Base-by-base conservation (phyloP, 2,113 vertebrate genomes). In the Dolichallabes microphthalmus region DNA sequence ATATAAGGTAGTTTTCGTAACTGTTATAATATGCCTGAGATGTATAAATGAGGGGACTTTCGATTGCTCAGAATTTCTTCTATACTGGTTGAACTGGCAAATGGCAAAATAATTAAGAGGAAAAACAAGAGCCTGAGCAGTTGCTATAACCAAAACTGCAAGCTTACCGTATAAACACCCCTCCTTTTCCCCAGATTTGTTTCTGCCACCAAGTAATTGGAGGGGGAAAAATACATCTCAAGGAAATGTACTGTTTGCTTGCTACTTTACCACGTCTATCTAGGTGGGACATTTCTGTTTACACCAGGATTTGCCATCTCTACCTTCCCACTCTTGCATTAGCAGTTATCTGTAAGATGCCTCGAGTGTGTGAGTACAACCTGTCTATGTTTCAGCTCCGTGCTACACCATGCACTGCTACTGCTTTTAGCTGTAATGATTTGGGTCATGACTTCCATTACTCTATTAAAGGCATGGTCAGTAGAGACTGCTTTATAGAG, bases 301-400 rank as follows among this genome's bases (percentile, higher is more conserved):
- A 77, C 82, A 66, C 82, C 78, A 78, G 39, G 50, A 82, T 71
- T 87, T 86, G 88, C 75, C 63, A 77, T 80, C 80, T 84, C 57
- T 75, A 35, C 77, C 45, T 84, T 89, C 85, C 85, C 85, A 45
- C 32, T 55, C 74, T 85, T 10, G 60, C 73, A 80, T 25, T 87
- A 75, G 9, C 87, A 86, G 85, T 66, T 85, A 68, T 50, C 73
- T 85, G 82, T 50, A 80, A 86, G 88, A 88, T 88, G 84, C 82
- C 71, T 84, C 30, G 30, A 83, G 80, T 69, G 80, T 60, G 17
- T 79, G 84, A 86, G n/a, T 82, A 61, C 75, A 86, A 84, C 82
- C 85, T 86, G 64, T 86, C n/a, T 12, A 30, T 50, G 19, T 30
- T 87, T 68, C 52, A 61, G 20, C n/a, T 27, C 35, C 20, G 27